Conservation (phyloP, 2,888 invertebrate species). For the Pseudococcus longispinus region DNA sequence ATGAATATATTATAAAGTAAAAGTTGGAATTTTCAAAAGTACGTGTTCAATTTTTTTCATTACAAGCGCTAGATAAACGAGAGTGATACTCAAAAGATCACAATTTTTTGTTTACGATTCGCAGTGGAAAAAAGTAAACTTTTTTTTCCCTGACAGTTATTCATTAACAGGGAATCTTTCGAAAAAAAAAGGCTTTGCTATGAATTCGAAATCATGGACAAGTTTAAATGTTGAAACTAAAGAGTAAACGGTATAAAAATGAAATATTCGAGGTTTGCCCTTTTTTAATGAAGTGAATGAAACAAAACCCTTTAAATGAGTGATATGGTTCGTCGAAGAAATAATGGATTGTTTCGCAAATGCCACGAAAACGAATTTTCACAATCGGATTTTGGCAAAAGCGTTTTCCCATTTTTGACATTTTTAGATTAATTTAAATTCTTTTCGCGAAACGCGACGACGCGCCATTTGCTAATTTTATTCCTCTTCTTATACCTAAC, state of each 20-base stretch:
- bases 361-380: constrained; percentile 33
- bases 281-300: constrained; percentile 28
- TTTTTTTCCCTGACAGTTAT: constrained; percentile 19
- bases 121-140: not conserved
- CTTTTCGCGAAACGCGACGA: not conserved
- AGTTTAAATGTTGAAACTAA: not conserved
- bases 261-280: constrained; percentile 14
- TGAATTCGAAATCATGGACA: not conserved
- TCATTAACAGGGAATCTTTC: not conserved
- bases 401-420: constrained; percentile 26
- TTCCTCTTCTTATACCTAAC: not conserved
- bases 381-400: constrained; percentile 18
- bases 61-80: constrained; percentile 22
- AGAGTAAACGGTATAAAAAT: constrained; percentile 29
- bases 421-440: constrained; percentile 35
- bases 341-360: constrained; percentile 21
- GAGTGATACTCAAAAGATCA: constrained; percentile 19
- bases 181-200: not conserved
- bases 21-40: not conserved
- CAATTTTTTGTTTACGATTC: not conserved
- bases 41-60: constrained; percentile 27
- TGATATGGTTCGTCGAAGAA: constrained; percentile 39
- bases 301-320: constrained; percentile 37
- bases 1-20: constrained; percentile 52
- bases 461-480: not conserved